Base-by-base conservation (phyloP, 2,797 vertebrate species). In the Merluccius polli region DNA sequence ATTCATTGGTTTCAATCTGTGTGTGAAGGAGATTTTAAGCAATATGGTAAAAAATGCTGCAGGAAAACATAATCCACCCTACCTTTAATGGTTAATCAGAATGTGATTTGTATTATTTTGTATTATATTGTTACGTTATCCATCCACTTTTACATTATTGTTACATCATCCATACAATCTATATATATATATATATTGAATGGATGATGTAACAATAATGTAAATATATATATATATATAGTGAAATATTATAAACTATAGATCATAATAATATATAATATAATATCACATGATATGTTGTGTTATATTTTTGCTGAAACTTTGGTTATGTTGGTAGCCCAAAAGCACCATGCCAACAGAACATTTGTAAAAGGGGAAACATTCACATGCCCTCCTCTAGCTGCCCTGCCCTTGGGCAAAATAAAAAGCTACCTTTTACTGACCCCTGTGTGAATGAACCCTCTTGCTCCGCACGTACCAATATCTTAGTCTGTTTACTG, bases 371-470 rank as follows among this genome's bases (percentile, higher is more conserved):
- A 8, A 67, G 24, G 67, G 12, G 0, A 31, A 69, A 31, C 29
- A 16, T 31, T 63, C 52, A 27, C 52, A 12, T 63, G 52, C 18
- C 16, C 63, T 74, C 29, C 74, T 31, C 59, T 75, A 78, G 35
- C 81, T 21, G 70, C 18, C 12, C 38, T 73, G 78, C 77, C 84
- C 84, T 86, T 82, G 32, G 52, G 72, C 9, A 9, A 69, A 10
- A 21, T 73, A 69, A 75, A 11, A 29, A 27, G 65, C 29, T 68
- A 15, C 24, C 65, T 30, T 68, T 68, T 13, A 29, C 15, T 68
- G 24, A 68, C n/a, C 52, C 52, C 52, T n/a, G 21, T 59, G 52
- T 59, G 52, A 59, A 52, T n/a, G 48, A 21, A 9, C 9, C 5
- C 48, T 21, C 48, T 59, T 59, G 48, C 21, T 21, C 48, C n/a